Evolutionary conservation across 2,113 vertebrate species (phyloP).

Genomic region (Microcebus ravelobensis): DNA sequence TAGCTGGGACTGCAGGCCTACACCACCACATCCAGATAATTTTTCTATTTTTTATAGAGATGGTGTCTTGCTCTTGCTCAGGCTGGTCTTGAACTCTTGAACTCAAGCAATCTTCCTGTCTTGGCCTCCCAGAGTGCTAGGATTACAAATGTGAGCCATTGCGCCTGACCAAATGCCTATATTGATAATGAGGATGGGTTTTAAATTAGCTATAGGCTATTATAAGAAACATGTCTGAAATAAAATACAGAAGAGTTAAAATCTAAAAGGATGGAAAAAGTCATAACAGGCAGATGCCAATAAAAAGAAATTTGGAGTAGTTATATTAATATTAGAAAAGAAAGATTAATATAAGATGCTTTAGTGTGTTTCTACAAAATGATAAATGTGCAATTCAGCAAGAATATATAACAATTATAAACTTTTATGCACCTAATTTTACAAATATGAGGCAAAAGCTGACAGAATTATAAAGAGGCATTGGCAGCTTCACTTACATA

Average conservation of each 20-base stretch:
- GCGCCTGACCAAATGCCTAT: neutral
- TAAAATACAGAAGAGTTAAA: conserved; percentile 17
- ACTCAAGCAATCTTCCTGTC: no score
- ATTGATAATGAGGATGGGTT: neutral
- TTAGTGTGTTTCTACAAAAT: neutral
- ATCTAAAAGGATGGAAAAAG: neutral
- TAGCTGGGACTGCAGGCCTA: no score
- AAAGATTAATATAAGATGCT: neutral
- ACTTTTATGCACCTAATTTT: neutral
- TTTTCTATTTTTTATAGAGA: no score
- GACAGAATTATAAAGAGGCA: neutral
- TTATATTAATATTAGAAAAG: conserved; percentile 27
- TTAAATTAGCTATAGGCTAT: conserved; percentile 3
- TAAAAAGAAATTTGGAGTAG: neutral
- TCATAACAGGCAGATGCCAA: neutral
- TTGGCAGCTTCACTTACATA: neutral
- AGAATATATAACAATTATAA: neutral
- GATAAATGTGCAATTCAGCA: neutral
- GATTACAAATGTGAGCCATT: no score
- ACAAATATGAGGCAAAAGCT: conserved; percentile 8
- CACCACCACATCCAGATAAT: no score
- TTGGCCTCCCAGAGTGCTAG: no score
- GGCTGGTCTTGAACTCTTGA: no score
- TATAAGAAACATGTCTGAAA: conserved; percentile 18
- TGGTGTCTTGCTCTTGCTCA: no score